Base-by-base conservation (phyloP, 2,888 invertebrate species). In the Diloba caeruleocephala region DNA sequence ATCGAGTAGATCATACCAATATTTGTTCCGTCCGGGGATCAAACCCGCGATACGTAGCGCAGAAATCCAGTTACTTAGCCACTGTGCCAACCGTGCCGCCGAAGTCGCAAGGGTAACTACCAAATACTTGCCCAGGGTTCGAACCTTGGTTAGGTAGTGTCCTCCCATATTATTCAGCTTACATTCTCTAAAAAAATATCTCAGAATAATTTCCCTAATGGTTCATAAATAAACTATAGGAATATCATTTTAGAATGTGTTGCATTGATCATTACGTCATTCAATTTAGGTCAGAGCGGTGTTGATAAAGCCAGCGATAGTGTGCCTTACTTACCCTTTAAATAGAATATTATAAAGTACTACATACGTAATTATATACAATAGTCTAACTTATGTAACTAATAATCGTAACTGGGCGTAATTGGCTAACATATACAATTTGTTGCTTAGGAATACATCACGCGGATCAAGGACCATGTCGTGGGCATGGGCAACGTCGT, bases 401-500 rank as follows among this genome's bases (percentile, higher is more conserved):
- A 19, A 1, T 21, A 1, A 1, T 7, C 4, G 7, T 15, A 46
- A 15, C 6, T 13, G 15, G 26, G n/a, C 23, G 8, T 10, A 23
- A 4, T n/a, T 19, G 6, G 10, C 6, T 36, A 13, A 55, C 0
- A 5, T 8, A 9, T 51, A 23, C 41, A 52, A 45, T 51, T 53
- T 61, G 78, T 85, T 38, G 52, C 14, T 4, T 82, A 93, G 92
- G 93, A 93, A 84, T 93, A 93, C 69, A 92, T 93, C 36, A 88
- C 90, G 3, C 88, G 92, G 51, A 94, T 96, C 69, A 95, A 96
- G 68, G 95, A 95, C 42, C 95, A 96, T 84, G 96, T 95, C 50
- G 95, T 96, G 10, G 97, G 97, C 3, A 96, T 96, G 92, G 97
- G 96, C 44, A 95, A 94, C 79, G 96, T 96, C 8, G 95, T 95